These are phyloP conservation scores for Drosophila rhopaloa DNA, from an alignment of 1,140 invertebrate species.

Conservation along the genomic window DNA sequence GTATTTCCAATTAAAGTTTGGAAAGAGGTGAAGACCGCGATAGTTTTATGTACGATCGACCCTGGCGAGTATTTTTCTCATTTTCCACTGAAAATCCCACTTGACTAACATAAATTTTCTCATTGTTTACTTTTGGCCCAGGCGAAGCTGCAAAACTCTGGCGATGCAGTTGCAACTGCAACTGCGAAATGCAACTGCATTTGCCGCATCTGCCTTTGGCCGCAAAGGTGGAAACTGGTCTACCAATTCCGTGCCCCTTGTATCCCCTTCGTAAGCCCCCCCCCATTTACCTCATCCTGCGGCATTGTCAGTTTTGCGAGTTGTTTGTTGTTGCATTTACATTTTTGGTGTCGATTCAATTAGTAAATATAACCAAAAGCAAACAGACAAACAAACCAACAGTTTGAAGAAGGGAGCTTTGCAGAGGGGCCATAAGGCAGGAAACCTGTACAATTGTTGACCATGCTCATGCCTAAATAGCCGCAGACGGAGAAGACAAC, in stretches of 20 bases:
- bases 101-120: constrained; percentile 83
- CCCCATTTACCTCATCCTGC: constrained; percentile 26
- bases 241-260: constrained; percentile 12
- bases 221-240: constrained; percentile 67
- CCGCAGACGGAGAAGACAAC: constrained; percentile 36
- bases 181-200: constrained; percentile 23
- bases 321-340: constrained; percentile 82
- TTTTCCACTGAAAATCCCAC: constrained; percentile 80
- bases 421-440: constrained; percentile 7
- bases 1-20: neutral
- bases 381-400: constrained; percentile 73
- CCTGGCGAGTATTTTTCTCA: constrained; percentile 66
- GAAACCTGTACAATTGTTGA: constrained; percentile 81
- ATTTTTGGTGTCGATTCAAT: constrained; percentile 85
- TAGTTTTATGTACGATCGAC: constrained; percentile 53
- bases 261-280: neutral
- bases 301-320: constrained; percentile 65
- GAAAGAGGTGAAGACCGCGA: constrained; percentile 40
- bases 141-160: constrained; percentile 30
- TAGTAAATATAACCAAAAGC: constrained; percentile 84
- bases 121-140: constrained; percentile 70
- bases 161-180: constrained; percentile 30
- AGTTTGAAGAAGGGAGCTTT: constrained; percentile 5
- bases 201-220: constrained; percentile 55
- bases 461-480: constrained; percentile 83